A percentile compares a stretch with the other conserved stretches of the same genome.
phyloP scores from a whole-genome alignment of 2,113 vertebrate genomes.

The Promerops cafer region DNA sequence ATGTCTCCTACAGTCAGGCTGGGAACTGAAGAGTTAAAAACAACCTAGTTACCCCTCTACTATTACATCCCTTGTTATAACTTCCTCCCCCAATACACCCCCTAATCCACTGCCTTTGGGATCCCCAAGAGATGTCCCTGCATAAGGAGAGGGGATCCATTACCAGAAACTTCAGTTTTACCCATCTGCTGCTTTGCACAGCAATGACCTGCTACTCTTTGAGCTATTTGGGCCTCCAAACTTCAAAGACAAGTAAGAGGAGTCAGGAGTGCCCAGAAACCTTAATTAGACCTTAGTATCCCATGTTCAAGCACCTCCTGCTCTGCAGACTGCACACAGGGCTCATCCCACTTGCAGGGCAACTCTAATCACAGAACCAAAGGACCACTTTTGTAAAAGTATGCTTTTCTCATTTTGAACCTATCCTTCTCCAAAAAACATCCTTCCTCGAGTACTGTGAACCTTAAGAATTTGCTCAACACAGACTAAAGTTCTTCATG shows the following conservation, averaged over 20 bases:
- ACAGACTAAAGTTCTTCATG: neutral
- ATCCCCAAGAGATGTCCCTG: neutral
- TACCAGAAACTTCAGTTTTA: neutral
- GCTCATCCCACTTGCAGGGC: neutral
- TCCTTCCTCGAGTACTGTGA: neutral
- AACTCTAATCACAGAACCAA: neutral
- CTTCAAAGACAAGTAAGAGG: neutral
- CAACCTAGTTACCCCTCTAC: neutral
- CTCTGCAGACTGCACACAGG: neutral
- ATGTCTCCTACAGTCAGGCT: neutral
- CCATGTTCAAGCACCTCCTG: neutral
- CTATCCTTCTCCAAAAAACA: neutral
- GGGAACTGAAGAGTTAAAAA: neutral
- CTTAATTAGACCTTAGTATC: neutral
- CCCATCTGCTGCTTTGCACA: neutral
- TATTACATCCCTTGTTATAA: neutral
- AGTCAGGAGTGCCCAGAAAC: neutral
- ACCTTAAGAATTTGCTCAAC: neutral
- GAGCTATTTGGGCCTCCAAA: neutral
- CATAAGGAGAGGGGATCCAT: neutral
- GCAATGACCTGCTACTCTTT: neutral
- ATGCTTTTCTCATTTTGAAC: neutral
- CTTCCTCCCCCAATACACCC: neutral
- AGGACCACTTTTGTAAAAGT: neutral
- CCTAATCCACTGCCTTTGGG: neutral